Evolutionary conservation across 2,888 invertebrate species (phyloP).

Genomic region (Antheraea yamamai): DNA sequence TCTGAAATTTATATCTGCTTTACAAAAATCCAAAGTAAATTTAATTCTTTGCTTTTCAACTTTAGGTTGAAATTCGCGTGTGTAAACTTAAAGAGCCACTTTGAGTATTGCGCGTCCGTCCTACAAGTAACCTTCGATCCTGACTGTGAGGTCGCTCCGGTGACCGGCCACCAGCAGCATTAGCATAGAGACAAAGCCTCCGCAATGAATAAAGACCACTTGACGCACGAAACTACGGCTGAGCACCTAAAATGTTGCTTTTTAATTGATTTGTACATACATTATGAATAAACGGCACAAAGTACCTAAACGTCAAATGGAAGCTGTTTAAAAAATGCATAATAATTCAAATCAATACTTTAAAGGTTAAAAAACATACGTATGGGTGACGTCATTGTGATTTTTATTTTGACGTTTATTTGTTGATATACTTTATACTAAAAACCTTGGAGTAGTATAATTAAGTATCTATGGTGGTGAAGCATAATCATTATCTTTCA

Average conservation of each 20-base stretch:
- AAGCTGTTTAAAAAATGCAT: too few species aligned
- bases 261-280: slow-evolving; percentile 7
- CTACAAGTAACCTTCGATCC: slow-evolving; percentile 75
- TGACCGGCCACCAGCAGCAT: slow-evolving; percentile 68
- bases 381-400: too few species aligned
- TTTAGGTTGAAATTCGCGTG: slow-evolving; percentile 2
- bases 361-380: too few species aligned
- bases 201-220: slow-evolving; percentile 68
- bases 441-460: neutral
- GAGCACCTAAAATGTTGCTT: slow-evolving; percentile 54
- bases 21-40: neutral
- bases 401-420: too few species aligned
- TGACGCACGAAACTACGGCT: slow-evolving; percentile 61
- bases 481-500: too few species aligned
- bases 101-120: slow-evolving; percentile 46
- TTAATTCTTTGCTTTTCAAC: neutral
- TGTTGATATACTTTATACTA: too few species aligned
- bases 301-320: too few species aligned
- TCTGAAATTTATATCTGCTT: slow-evolving; percentile 1
- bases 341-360: too few species aligned
- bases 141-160: slow-evolving; percentile 61
- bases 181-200: slow-evolving; percentile 77
- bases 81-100: slow-evolving; percentile 40
- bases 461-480: neutral
- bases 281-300: neutral